phyloP scores from a whole-genome alignment of 2,888 invertebrate genomes.

The Neoscelio sp. region DNA sequence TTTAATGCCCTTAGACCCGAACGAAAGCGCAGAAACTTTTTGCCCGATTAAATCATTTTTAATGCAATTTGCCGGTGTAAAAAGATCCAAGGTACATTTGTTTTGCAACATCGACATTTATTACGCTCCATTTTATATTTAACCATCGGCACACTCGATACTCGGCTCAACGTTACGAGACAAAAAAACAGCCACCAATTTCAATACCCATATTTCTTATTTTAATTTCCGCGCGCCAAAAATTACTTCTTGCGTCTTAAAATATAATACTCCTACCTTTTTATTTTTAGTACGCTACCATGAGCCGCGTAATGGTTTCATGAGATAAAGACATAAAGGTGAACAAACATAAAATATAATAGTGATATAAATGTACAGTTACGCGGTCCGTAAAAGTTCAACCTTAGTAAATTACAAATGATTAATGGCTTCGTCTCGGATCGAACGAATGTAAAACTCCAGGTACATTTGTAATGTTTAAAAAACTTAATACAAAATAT shows the following conservation, averaged over 20 bases:
- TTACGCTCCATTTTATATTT: not conserved
- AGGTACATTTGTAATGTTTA: constrained; percentile 3
- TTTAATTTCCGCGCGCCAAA: constrained; percentile 28
- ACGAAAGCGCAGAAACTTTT: constrained; percentile 14
- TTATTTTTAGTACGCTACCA: constrained; percentile 30
- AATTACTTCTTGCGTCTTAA: constrained; percentile 17
- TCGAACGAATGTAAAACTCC: constrained; percentile 14
- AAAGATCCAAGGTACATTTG: not conserved
- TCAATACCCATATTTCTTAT: constrained; percentile 34
- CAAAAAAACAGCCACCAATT: not conserved
- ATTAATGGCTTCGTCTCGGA: constrained; percentile 23
- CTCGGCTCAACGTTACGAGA: too few species aligned
- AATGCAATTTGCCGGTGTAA: constrained; percentile 18
- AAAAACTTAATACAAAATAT: too few species aligned
- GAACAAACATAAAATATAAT: constrained; percentile 46
- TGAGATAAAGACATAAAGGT: constrained; percentile 43
- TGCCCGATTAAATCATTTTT: constrained; percentile 11
- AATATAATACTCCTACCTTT: not conserved
- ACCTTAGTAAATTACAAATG: constrained; percentile 32
- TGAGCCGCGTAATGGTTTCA: constrained; percentile 20
- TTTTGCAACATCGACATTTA: constrained; percentile 20
- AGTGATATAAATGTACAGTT: constrained; percentile 45
- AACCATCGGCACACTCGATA: too few species aligned
- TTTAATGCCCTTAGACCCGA: constrained; percentile 9
- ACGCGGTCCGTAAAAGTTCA: constrained; percentile 26